Evolutionary conservation across 1,140 invertebrate genomes (phyloP).

Genomic region (Vanessa tameamea): DNA sequence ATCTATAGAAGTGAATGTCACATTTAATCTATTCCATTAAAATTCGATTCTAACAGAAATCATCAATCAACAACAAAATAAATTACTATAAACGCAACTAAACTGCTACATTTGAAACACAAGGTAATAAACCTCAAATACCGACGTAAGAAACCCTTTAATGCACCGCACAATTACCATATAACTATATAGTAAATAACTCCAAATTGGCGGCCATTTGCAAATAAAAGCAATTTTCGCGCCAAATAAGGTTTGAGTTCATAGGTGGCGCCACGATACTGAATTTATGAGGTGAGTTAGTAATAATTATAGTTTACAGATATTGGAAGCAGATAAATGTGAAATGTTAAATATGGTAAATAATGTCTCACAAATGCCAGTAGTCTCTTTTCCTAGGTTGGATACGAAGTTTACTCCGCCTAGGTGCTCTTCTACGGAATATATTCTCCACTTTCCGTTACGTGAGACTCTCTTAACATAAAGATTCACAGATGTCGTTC

Average conservation of each 20-base stretch:
- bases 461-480: too few relatives aligned
- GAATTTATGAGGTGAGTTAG: slow-evolving; percentile 33
- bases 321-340: slow-evolving; percentile 23
- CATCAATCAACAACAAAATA: slow-evolving; percentile 25
- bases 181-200: slow-evolving; percentile 39
- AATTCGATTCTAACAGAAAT: slow-evolving; percentile 22
- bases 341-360: slow-evolving; percentile 9
- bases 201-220: slow-evolving; percentile 41
- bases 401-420: too few relatives aligned
- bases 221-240: slow-evolving; percentile 46
- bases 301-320: slow-evolving; percentile 30
- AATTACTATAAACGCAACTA: slow-evolving; percentile 23
- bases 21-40: neutral
- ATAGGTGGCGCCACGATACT: slow-evolving; percentile 46
- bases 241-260: slow-evolving; percentile 46
- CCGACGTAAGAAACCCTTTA: slow-evolving; percentile 27
- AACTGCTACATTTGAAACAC: slow-evolving; percentile 30
- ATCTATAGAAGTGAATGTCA: neutral
- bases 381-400: too few relatives aligned
- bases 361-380: neutral
- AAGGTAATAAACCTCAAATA: slow-evolving; percentile 35
- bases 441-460: too few relatives aligned
- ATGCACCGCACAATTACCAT: slow-evolving; percentile 41
- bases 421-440: too few relatives aligned
- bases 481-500: too few relatives aligned